Evolutionary conservation across 2,113 vertebrate genomes (phyloP), one percentile per base, ranked within the genome.

Genomic region (Caretta caretta): DNA sequence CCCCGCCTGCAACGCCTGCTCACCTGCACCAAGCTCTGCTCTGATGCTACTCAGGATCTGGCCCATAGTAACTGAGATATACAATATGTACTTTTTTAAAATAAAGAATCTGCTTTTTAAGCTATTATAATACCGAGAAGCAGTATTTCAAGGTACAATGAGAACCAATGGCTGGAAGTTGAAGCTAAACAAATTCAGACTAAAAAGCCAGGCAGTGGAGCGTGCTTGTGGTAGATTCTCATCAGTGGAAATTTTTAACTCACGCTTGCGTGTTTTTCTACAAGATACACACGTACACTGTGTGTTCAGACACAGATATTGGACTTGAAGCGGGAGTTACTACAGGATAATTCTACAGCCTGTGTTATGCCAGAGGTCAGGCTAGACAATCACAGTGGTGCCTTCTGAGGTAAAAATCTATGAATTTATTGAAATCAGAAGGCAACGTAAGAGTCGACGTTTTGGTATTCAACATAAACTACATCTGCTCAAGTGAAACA

Each of bases 231-330:
- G 62, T 16, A 13, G 59, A 62, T 31, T 62, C 29, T 62, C 14
- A 3, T 62, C 62, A n/a, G 62, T n/a, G 17, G 65, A n/a, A 69
- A 38, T 38, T 38, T 69, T 19, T n/a, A 69, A 69, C 31, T 16
- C 14, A 65, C 8, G 3, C 13, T 31, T 35, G 6, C 1, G 0
- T 35, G 13, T n/a, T 65, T n/a, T 69, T 17, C 10, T 9, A 69
- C 38, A n/a, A 38, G 65, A n/a, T 69, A 35, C 62, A n/a, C 56
- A 57, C 56, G 31, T 31, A 62, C 12, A 11, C 12, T 69, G 35
- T n/a, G 17, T 20, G 35, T n/a, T 69, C 65, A 69, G 16, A 38
- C 35, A n/a, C 65, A 69, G 14, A 17, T 69, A 5, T 20, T 69
- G 35, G 65, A n/a, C 65, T 69, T 69, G 65, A 38, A 65, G 62